These are phyloP conservation scores for Cremastinae sp. DNA, from an alignment of 2,888 invertebrate genomes.

Conservation along the genomic window DNA sequence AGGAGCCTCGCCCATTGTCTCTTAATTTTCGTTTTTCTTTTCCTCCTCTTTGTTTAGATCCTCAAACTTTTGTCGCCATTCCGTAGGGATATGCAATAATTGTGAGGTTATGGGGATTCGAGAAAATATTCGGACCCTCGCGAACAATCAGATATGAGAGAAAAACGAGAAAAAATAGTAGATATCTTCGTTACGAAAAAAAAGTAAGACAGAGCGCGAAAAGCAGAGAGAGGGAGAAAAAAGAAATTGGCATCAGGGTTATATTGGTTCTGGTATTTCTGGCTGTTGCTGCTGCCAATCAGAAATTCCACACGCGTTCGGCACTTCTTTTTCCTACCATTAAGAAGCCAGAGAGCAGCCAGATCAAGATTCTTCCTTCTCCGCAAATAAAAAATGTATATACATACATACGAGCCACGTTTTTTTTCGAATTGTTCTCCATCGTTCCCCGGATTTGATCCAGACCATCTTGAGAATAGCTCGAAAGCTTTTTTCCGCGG, in stretches of 20 bases:
- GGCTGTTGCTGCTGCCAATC: conserved; percentile 57
- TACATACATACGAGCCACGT: conserved; percentile 8
- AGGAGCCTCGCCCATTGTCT: conserved; percentile 11
- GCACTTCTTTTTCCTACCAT: conserved; percentile 56
- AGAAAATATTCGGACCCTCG: conserved; percentile 36
- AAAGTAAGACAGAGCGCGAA: background rate
- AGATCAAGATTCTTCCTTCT: conserved; percentile 33
- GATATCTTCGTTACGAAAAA: conserved; percentile 34
- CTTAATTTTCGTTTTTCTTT: conserved; percentile 14
- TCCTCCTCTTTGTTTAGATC: conserved; percentile 22
- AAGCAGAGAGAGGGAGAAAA: background rate
- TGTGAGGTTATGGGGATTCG: conserved; percentile 33
- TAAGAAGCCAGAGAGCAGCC: conserved; percentile 49
- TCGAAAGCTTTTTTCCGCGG: conserved; percentile 7
- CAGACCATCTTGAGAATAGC: conserved; percentile 12
- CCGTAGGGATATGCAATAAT: conserved; percentile 51
- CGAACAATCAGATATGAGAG: conserved; percentile 43
- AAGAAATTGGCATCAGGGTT: conserved; percentile 34
- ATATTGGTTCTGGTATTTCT: conserved; percentile 40
- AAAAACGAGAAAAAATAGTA: conserved; percentile 12
- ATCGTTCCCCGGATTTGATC: conserved; percentile 46
- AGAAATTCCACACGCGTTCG: conserved; percentile 58
- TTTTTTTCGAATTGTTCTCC: conserved; percentile 36
- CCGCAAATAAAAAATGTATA: background rate
- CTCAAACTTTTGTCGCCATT: conserved; percentile 25